Evolutionary conservation across 2,797 vertebrate species (phyloP), one percentile per base, ranked within the genome.

Genomic region (Hirundo rustica): DNA sequence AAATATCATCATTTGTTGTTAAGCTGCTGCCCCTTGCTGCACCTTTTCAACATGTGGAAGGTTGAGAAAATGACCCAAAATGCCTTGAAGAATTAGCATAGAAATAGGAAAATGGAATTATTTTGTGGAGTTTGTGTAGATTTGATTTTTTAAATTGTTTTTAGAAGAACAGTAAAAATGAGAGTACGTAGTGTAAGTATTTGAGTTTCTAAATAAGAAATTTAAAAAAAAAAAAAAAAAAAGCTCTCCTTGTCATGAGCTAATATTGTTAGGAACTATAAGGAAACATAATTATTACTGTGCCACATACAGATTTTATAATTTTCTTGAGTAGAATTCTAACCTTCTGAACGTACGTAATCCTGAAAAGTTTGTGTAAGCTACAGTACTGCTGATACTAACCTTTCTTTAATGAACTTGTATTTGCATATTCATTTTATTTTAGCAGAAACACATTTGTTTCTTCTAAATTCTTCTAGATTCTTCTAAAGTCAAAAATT

Each of bases 1-100:
- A 96, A 96, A 97, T 97, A 96, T 91, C 93, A 95, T 97, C 95
- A 96, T 64, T 62, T 91, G 19, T 65, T 87, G 58, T 65, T 70
- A 44, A 84, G 87, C 66, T 91, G 80, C 68, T 97, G 93, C 95
- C 92, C 92, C 92, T 97, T 93, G 74, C 92, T 97, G 74, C 65
- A 96, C 92, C 87, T 95, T 96, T 96, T 76, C 89, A 92, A 23
- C 89, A 93, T 94, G 92, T 36, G 62, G 70, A 95, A 94, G 78
- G 80, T 86, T 96, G 90, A 93, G 48, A 94, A 92, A 90, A 83
- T 88, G 78, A 94, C 81, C 88, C 75, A 45, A 95, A 95, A 96
- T 88, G n/a, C 76, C 94, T 73, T 88, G 70, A 88, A 92, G 85
- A 89, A 67, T 85, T 76, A 89, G 12, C 26, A 79, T 0, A 73